phyloP scores from a whole-genome alignment of 2,113 vertebrate genomes.

The Eulacestoma nigropectus region DNA sequence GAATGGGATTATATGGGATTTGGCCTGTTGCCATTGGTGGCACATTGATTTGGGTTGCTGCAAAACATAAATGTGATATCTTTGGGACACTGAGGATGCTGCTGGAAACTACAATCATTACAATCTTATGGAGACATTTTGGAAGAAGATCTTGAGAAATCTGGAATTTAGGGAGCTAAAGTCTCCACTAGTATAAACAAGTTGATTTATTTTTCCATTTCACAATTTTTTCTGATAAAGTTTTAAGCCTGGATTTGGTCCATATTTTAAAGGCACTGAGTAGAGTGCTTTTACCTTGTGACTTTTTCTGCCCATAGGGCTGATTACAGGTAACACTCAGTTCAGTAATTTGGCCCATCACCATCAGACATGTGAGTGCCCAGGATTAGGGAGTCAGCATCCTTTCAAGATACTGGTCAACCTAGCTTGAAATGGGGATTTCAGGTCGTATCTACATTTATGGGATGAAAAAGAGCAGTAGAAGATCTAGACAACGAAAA shows the following conservation, averaged over 20 bases:
- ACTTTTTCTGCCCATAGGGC: background rate
- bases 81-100: background rate
- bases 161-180: background rate
- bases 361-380: background rate
- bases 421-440: background rate
- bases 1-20: slow-evolving; percentile 23
- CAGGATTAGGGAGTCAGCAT: background rate
- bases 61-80: background rate
- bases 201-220: background rate
- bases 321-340: background rate
- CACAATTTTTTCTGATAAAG: background rate
- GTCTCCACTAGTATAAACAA: background rate
- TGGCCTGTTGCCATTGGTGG: background rate
- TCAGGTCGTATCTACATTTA: background rate
- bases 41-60: background rate
- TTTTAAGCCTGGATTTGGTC: background rate
- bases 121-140: background rate
- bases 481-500: background rate
- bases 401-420: background rate
- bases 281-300: background rate
- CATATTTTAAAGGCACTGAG: background rate
- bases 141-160: background rate
- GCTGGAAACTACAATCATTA: background rate
- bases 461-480: background rate
- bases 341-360: background rate